These are phyloP conservation scores for Pangasius krempfi DNA, from an alignment of 2,797 vertebrate species.

Conservation along the genomic window DNA sequence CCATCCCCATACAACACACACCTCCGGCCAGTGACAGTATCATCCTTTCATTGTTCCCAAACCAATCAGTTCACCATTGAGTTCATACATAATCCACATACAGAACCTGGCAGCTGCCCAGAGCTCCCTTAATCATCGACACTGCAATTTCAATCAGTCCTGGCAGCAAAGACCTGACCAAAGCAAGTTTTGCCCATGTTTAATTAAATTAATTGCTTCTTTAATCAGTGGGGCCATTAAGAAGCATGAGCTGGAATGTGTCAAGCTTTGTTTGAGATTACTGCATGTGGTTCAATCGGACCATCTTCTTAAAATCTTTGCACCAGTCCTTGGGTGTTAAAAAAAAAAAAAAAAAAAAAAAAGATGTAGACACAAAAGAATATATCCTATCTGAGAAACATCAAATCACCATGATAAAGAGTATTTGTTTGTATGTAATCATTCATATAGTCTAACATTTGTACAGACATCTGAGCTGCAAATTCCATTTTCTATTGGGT, in stretches of 20 bases:
- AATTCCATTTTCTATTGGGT: conserved; percentile 33
- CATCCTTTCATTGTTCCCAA: conserved; percentile 75
- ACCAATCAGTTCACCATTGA: background rate
- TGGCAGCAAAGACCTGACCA: conserved; percentile 31
- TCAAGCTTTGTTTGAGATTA: conserved; percentile 54
- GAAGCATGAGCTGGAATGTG: conserved; percentile 63
- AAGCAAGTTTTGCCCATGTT: conserved; percentile 35
- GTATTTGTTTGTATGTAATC: background rate
- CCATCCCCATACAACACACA: conserved; percentile 34
- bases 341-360: background rate
- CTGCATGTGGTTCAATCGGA: conserved; percentile 29
- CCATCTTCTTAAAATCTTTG: background rate
- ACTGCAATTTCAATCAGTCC: background rate
- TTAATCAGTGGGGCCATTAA: conserved; percentile 59
- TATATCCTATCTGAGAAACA: background rate
- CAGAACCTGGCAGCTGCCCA: background rate
- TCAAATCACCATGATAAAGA: background rate
- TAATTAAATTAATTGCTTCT: conserved; percentile 60
- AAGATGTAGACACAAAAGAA: too few species aligned
- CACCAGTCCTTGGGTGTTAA: background rate
- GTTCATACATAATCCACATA: background rate
- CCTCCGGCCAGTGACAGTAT: conserved; percentile 61
- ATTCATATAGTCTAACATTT: background rate
- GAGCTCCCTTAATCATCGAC: background rate
- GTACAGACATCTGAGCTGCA: background rate